Percentiles rank a stretch among this genome's conserved stretches.
These are phyloP conservation scores for Mola mola DNA, from an alignment of 2,113 vertebrate species.

Conservation along the genomic window DNA sequence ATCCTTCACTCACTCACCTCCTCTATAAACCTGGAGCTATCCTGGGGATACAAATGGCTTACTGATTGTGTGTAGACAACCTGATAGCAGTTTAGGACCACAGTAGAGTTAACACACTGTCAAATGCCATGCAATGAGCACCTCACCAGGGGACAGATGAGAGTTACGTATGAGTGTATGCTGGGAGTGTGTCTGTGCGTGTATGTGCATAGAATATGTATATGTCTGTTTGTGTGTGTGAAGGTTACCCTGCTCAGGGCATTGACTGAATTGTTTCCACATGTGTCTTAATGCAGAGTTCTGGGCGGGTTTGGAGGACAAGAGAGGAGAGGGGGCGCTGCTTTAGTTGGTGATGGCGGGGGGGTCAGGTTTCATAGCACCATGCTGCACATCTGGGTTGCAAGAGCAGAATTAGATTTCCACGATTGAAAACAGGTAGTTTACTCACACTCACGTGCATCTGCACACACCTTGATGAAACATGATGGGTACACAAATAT, in stretches of 20 bases:
- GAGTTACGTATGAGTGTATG: slow-evolving; percentile 60
- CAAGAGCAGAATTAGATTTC: slow-evolving; percentile 79
- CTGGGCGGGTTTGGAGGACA: slow-evolving; percentile 81
- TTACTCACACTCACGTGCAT: slow-evolving; percentile 51
- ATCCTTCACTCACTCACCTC: slow-evolving; percentile 35
- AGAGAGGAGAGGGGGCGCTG: slow-evolving; percentile 67
- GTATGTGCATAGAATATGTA: slow-evolving; percentile 50
- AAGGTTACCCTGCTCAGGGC: slow-evolving; percentile 82
- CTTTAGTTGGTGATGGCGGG: slow-evolving; percentile 61
- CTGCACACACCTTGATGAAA: slow-evolving; percentile 67
- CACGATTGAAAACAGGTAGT: slow-evolving; percentile 77
- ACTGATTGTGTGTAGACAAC: slow-evolving; percentile 76
- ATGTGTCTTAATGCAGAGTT: slow-evolving; percentile 85
- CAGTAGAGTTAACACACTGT: slow-evolving; percentile 75
- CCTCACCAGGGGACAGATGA: slow-evolving; percentile 66
- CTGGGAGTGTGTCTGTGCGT: slow-evolving; percentile 58
- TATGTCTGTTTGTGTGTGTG: slow-evolving; percentile 73
- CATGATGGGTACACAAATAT: slow-evolving; percentile 51
- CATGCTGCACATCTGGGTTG: slow-evolving; percentile 80
- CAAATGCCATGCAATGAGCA: slow-evolving; percentile 75
- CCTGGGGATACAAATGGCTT: slow-evolving; percentile 56
- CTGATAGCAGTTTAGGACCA: slow-evolving; percentile 75
- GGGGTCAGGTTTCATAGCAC: slow-evolving; percentile 82
- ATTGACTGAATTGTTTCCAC: slow-evolving; percentile 86
- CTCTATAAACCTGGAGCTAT: slow-evolving; percentile 46